These are phyloP conservation scores for Zaprionus tsacasi DNA, from an alignment of 1,140 invertebrate genomes.

Conservation along the genomic window DNA sequence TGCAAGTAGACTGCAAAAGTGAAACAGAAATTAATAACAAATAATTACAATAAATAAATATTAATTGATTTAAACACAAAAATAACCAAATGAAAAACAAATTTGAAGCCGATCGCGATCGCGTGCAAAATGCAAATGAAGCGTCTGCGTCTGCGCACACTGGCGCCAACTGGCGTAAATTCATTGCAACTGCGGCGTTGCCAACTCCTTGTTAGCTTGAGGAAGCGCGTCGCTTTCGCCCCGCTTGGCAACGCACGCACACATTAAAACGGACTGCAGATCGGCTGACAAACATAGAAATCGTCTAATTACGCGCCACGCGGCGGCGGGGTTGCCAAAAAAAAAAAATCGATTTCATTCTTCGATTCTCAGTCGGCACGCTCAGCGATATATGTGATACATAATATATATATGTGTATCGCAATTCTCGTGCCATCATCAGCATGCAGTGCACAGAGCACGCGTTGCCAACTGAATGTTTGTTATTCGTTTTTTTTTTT, in stretches of 20 bases:
- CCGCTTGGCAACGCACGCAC: background rate
- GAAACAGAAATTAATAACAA: background rate
- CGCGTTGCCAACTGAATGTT: background rate
- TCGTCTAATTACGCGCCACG: slow-evolving; percentile 30
- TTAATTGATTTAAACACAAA: background rate
- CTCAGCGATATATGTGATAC: background rate
- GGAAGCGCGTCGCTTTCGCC: background rate
- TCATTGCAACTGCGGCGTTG: slow-evolving; percentile 15
- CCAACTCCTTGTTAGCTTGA: background rate
- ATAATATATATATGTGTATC: too few relatives aligned
- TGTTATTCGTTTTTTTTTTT: background rate
- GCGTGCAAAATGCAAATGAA: slow-evolving; percentile 8
- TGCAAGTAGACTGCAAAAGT: slow-evolving; percentile 73
- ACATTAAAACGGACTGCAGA: background rate
- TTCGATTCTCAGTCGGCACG: background rate
- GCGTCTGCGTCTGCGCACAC: too few relatives aligned
- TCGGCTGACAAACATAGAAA: slow-evolving; percentile 33
- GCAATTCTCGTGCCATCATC: slow-evolving; percentile 16
- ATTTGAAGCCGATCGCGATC: too few relatives aligned
- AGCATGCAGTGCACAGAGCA: slow-evolving; percentile 36
- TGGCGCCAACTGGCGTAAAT: slow-evolving; percentile 18
- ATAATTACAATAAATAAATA: slow-evolving; percentile 10
- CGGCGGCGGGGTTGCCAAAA: background rate
- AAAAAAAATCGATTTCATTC: slow-evolving; percentile 1
- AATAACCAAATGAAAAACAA: background rate